A percentile compares a stretch with the other conserved stretches of the same genome.
phyloP scores from a whole-genome alignment of 2,113 vertebrate species.

The Galeopterus variegatus region DNA sequence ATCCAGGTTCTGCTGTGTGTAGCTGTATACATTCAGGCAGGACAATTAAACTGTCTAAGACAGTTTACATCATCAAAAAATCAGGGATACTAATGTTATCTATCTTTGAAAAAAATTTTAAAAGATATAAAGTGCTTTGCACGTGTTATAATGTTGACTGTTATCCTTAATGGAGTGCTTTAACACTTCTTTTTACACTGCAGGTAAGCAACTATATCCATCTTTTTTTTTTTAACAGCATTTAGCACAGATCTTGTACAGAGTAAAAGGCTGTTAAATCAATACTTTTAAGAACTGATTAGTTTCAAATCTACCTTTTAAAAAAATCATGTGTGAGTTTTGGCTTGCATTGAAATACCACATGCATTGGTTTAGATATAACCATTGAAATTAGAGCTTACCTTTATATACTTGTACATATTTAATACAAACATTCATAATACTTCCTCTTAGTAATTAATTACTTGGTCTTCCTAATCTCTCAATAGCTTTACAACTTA shows the following conservation, averaged over 20 bases:
- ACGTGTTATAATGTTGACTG: background rate
- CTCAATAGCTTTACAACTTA: background rate
- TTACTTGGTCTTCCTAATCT: background rate
- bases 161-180: background rate
- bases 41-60: background rate
- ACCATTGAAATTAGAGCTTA: background rate
- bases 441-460: background rate
- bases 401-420: background rate
- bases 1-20: background rate
- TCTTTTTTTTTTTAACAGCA: background rate
- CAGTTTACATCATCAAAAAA: background rate
- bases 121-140: background rate
- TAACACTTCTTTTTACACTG: background rate
- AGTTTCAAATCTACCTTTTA: background rate
- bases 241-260: background rate
- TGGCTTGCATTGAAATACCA: background rate
- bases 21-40: background rate
- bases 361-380: background rate
- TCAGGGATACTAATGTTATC: background rate
- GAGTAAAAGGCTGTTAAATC: background rate
- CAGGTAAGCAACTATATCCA: background rate
- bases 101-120: background rate
- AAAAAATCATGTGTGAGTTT: background rate
- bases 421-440: background rate
- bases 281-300: background rate